A percentile compares a stretch with the other conserved stretches of the same genome.
Conservation (phyloP, 2,888 invertebrate genomes). For the Macrosiphum euphorbiae region DNA sequence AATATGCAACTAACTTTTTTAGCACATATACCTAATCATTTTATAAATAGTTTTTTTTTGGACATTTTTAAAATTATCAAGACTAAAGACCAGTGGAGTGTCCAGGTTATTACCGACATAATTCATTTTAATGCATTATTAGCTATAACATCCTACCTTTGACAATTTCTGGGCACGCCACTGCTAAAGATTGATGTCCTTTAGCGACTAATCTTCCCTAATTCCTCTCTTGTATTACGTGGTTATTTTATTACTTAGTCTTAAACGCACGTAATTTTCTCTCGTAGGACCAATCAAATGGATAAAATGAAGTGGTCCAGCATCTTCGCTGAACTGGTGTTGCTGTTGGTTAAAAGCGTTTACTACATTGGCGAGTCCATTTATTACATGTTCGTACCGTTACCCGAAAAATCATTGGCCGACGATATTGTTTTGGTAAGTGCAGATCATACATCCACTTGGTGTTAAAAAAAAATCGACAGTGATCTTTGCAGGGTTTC, state of each 20-base stretch:
- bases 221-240: not conserved
- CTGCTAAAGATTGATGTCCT: no score
- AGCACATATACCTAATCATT: not conserved
- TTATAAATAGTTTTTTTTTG: not conserved
- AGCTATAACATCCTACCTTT: no score
- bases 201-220: not conserved
- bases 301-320: slow-evolving; percentile 71
- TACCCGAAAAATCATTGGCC: slow-evolving; percentile 78
- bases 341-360: slow-evolving; percentile 73
- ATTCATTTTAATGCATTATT: no score
- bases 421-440: slow-evolving; percentile 84
- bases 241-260: not conserved
- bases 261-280: not conserved
- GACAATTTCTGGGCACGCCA: no score
- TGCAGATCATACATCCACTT: slow-evolving; percentile 63
- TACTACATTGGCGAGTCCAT: slow-evolving; percentile 74
- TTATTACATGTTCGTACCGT: slow-evolving; percentile 76
- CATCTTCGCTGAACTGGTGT: slow-evolving; percentile 73
- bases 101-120: no score
- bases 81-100: not conserved
- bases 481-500: not conserved
- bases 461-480: not conserved
- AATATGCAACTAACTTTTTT: not conserved
- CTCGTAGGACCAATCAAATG: slow-evolving; percentile 1
- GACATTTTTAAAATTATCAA: not conserved